Conservation (phyloP, 2,797 vertebrate genomes). For the Malacoraja senta region DNA sequence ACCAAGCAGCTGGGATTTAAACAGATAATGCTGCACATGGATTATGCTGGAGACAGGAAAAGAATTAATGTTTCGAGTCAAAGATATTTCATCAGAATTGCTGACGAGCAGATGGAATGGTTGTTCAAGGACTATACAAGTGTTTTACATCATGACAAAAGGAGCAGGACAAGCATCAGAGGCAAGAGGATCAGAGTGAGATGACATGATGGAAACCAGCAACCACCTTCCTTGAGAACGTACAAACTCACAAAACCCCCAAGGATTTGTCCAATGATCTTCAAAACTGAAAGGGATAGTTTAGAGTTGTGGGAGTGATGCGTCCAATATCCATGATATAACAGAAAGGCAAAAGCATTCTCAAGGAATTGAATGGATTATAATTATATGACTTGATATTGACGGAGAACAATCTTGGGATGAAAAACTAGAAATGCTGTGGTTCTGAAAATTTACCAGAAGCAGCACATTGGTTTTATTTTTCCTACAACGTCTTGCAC, state of each 20-base stretch:
- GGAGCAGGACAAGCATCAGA: not conserved
- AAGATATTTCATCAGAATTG: too few relatives aligned
- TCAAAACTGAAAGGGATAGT: not conserved
- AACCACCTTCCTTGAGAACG: not conserved
- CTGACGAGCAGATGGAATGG: not conserved
- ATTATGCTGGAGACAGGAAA: too few relatives aligned
- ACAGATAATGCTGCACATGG: too few relatives aligned
- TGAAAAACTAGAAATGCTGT: too few relatives aligned
- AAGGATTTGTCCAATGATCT: too few relatives aligned
- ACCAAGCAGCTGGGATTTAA: not conserved
- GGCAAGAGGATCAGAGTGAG: not conserved
- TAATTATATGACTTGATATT: not conserved
- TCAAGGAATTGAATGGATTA: not conserved
- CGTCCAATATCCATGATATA: not conserved
- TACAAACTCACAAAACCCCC: not conserved
- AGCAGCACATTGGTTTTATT: not conserved
- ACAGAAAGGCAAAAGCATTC: not conserved
- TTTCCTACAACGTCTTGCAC: not conserved
- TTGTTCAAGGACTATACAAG: not conserved
- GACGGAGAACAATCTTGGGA: not conserved
- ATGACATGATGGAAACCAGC: not conserved
- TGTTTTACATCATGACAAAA: not conserved
- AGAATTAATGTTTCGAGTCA: too few relatives aligned
- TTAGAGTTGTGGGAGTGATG: not conserved
- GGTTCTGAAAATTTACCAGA: not conserved